Conservation (phyloP, 1,140 invertebrate genomes). For the Philotrypesis tridentata region DNA sequence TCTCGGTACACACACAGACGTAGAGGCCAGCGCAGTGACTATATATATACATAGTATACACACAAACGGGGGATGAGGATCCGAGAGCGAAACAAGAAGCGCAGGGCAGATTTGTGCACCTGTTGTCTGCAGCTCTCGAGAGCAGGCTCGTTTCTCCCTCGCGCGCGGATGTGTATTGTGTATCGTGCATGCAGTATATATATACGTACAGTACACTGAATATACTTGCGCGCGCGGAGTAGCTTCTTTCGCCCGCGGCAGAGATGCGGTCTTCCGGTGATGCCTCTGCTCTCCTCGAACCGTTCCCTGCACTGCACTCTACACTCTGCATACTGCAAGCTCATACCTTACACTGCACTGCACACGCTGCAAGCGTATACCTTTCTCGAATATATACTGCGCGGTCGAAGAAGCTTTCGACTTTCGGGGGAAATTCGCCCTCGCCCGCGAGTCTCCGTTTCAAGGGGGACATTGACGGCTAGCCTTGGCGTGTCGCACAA, state of each 20-base stretch:
- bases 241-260: conserved; percentile 2
- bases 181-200: conserved; percentile 16
- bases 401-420: too few relatives aligned
- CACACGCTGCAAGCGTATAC: background rate
- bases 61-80: background rate
- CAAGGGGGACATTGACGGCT: too few relatives aligned
- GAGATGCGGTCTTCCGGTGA: conserved; percentile 15
- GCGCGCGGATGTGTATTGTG: too few relatives aligned
- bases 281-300: conserved; percentile 28
- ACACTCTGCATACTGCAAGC: too few relatives aligned
- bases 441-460: too few relatives aligned
- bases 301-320: too few relatives aligned
- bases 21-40: too few relatives aligned
- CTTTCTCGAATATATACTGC: background rate
- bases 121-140: conserved; percentile 52
- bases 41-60: background rate
- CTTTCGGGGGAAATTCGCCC: background rate
- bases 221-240: background rate
- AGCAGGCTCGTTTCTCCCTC: conserved; percentile 1
- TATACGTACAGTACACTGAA: conserved; percentile 22
- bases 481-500: too few relatives aligned
- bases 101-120: conserved; percentile 52
- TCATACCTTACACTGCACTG: too few relatives aligned
- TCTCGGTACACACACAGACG: background rate
- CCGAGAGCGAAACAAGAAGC: background rate